Evolutionary conservation across 2,888 invertebrate species (phyloP).

Genomic region (Pemphredon lugubris): DNA sequence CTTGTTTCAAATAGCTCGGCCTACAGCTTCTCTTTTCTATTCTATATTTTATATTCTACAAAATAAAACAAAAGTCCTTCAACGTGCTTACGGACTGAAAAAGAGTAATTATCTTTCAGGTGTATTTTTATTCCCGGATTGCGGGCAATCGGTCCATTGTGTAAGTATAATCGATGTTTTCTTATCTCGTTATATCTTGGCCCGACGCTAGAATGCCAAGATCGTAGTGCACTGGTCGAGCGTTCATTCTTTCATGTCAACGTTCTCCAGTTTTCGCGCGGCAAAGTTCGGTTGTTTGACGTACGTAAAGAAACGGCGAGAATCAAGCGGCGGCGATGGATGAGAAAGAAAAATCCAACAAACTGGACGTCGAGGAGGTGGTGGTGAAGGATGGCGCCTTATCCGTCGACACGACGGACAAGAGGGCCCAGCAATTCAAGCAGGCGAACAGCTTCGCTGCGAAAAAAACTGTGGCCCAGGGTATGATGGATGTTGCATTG

Average conservation of each 20-base stretch:
- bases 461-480: constrained; percentile 85
- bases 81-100: too few relatives aligned
- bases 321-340: constrained; percentile 12
- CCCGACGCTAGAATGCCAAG: not conserved
- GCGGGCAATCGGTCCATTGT: too few relatives aligned
- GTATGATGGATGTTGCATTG: constrained; percentile 88
- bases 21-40: not conserved
- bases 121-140: too few relatives aligned
- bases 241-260: too few relatives aligned
- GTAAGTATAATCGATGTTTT: not conserved
- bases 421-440: constrained; percentile 48
- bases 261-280: too few relatives aligned
- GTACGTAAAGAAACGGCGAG: too few relatives aligned
- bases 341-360: not conserved
- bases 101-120: too few relatives aligned
- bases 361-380: constrained; percentile 40
- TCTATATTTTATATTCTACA: too few relatives aligned
- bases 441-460: constrained; percentile 82
- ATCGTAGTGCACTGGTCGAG: not conserved
- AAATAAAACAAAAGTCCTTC: too few relatives aligned
- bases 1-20: not conserved
- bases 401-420: constrained; percentile 67
- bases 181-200: not conserved
- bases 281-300: too few relatives aligned
- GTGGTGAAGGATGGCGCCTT: constrained; percentile 45